Conservation (phyloP, 37 sponge, comb jelly and placozoan species). For the Amphimedon queenslandica region DNA sequence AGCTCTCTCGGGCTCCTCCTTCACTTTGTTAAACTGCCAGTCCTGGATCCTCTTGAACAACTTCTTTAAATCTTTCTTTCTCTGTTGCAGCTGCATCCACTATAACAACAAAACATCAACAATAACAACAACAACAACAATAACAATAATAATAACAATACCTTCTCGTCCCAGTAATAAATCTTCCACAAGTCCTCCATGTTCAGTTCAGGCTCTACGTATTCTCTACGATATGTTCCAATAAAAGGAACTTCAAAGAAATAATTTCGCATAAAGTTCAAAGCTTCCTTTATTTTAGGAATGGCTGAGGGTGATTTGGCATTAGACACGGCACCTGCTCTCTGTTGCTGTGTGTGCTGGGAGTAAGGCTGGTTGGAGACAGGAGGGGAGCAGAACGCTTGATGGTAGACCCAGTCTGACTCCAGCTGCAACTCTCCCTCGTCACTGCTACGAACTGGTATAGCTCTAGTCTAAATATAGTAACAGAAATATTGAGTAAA, state of each 20-base stretch:
- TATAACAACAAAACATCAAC: constrained; percentile 13
- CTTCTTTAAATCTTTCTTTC: constrained; percentile 68
- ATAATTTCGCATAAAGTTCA: constrained; percentile 87
- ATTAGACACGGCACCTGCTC: not conserved
- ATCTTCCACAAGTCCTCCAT: constrained; percentile 89
- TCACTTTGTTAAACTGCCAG: constrained; percentile 85
- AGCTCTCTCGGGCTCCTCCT: constrained; percentile 77
- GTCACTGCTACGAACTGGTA: constrained; percentile 62
- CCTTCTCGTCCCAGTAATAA: constrained; percentile 87
- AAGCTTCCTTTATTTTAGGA: constrained; percentile 82
- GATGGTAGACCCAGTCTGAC: constrained; percentile 89
- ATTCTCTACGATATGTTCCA: constrained; percentile 86
- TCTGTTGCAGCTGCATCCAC: constrained; percentile 84
- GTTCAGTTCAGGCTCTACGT: constrained; percentile 76
- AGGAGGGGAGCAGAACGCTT: constrained; percentile 62
- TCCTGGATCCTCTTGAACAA: constrained; percentile 75
- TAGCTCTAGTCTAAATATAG: constrained; percentile 46
- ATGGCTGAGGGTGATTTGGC: constrained; percentile 37
- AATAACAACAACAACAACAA: not conserved
- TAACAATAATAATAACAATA: not conserved
- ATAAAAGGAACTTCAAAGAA: constrained; percentile 94
- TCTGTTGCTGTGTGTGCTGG: not conserved
- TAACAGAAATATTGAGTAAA: not conserved
- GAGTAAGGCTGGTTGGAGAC: constrained; percentile 74
- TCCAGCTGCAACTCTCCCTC: constrained; percentile 85